Percentiles rank a stretch among this genome's conserved stretches.
Evolutionary conservation across 2,113 vertebrate species (phyloP).

Genomic region (Furnarius figulus): DNA sequence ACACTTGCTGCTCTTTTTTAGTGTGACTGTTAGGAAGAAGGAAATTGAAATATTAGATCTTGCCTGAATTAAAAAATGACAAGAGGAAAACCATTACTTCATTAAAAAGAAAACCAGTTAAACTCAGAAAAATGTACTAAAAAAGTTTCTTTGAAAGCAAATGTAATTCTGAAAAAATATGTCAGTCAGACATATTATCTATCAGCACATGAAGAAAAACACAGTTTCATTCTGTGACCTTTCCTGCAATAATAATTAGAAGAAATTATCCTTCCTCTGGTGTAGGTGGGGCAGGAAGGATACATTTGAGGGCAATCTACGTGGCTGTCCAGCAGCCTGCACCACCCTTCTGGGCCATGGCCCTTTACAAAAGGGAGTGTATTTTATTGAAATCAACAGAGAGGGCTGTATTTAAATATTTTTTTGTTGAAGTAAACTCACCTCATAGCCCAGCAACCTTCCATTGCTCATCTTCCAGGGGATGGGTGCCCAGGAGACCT

Average conservation of each 20-base stretch:
- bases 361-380: neutral
- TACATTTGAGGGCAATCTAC: neutral
- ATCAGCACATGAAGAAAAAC: neutral
- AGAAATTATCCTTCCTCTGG: neutral
- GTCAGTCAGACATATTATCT: neutral
- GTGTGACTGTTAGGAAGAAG: neutral
- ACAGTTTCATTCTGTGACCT: neutral
- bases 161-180: neutral
- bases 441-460: conserved; percentile 93
- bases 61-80: neutral
- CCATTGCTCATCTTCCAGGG: conserved; percentile 81
- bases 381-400: neutral
- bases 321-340: neutral
- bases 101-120: neutral
- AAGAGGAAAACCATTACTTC: neutral
- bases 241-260: neutral
- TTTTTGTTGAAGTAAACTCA: conserved; percentile 27
- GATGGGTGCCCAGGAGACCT: conserved; percentile 86
- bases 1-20: neutral
- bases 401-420: neutral
- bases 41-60: neutral
- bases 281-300: neutral
- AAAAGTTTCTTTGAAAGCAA: neutral
- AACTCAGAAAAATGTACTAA: neutral
- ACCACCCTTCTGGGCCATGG: fast-evolving